phyloP scores from a whole-genome alignment of 2,113 vertebrate genomes.

The Mionectes macconnelli region DNA sequence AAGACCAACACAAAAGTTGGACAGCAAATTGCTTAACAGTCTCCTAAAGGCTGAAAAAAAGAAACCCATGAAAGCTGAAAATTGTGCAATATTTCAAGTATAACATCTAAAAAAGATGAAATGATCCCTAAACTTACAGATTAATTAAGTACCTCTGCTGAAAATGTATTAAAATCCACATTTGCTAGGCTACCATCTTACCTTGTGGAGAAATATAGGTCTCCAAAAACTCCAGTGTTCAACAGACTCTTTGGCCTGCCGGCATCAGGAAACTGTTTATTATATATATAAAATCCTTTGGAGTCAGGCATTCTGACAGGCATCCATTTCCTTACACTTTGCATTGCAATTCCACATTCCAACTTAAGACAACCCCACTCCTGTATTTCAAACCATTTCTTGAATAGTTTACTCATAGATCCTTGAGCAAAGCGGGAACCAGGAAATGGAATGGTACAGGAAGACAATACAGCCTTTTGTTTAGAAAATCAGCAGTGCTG shows the following conservation, averaged over 20 bases:
- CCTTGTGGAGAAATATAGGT: slow-evolving; percentile 76
- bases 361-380: slow-evolving; percentile 29
- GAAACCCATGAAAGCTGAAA: slow-evolving; percentile 70
- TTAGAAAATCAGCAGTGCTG: slow-evolving; percentile 66
- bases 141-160: slow-evolving; percentile 44
- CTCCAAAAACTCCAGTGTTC: slow-evolving; percentile 70
- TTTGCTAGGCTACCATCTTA: slow-evolving; percentile 71
- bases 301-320: slow-evolving; percentile 57
- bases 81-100: slow-evolving; percentile 71
- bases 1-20: slow-evolving; percentile 78
- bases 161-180: slow-evolving; percentile 55
- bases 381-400: slow-evolving; percentile 62
- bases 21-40: slow-evolving; percentile 80
- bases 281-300: slow-evolving; percentile 44
- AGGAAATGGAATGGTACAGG: slow-evolving; percentile 51
- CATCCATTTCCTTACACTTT: slow-evolving; percentile 60
- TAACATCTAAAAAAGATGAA: slow-evolving; percentile 69
- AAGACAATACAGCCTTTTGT: slow-evolving; percentile 65
- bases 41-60: slow-evolving; percentile 77
- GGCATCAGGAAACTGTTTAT: slow-evolving; percentile 59
- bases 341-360: slow-evolving; percentile 52
- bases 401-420: slow-evolving; percentile 7
- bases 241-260: slow-evolving; percentile 74
- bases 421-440: slow-evolving; percentile 52
- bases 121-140: slow-evolving; percentile 52